Base-by-base conservation (phyloP, 2,797 vertebrate species). In the Sciurus carolinensis region DNA sequence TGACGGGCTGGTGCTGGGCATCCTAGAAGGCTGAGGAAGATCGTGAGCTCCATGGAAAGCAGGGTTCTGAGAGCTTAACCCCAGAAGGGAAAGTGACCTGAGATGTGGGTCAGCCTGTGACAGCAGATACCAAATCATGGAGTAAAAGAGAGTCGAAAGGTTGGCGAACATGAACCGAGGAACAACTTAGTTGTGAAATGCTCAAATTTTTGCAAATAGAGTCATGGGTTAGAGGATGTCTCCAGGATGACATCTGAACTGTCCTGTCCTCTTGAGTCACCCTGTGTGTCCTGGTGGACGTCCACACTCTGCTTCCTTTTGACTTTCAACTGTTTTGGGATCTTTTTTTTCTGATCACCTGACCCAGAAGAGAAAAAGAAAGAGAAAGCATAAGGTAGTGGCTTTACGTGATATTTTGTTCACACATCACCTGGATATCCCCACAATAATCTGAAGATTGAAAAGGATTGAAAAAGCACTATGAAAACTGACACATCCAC, bases 381-480 rank as follows among this genome's bases (percentile, higher is more conserved):
- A 57, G 22, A 57, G 20, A 8, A 86, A 66, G 66, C 7, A 11
- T 3, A 67, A 75, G 36, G 66, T 36, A 11, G 9, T 0, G 28
- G 67, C 44, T 87, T 30, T 42, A 7, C 44, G n/a, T 81, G 64
- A 3, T 26, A 50, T 76, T 84, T 93, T 85, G 24, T 42, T 87
- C 47, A 14, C 0, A 6, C 30, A 1, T 18, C 59, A 33, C 54
- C 1, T 1, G 3, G 39, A 87, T 67, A 66, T 93, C 1, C 1
- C 39, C 7, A 20, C 7, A 83, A 80, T 87, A 86, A 62, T 0
- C n/a, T 1, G 36, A 11, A 91, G 93, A 84, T 44, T 28, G 95
- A 86, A 97, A 47, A 62, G 50, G 81, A 95, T 91, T 64, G 73
- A 54, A 86, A 95, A 91, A 67, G 54, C 26, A 44, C 13, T n/a